These are phyloP conservation scores for Plumapathes pennacea DNA, from an alignment of 92 coral and sea anemone genomes.

Conservation along the genomic window DNA sequence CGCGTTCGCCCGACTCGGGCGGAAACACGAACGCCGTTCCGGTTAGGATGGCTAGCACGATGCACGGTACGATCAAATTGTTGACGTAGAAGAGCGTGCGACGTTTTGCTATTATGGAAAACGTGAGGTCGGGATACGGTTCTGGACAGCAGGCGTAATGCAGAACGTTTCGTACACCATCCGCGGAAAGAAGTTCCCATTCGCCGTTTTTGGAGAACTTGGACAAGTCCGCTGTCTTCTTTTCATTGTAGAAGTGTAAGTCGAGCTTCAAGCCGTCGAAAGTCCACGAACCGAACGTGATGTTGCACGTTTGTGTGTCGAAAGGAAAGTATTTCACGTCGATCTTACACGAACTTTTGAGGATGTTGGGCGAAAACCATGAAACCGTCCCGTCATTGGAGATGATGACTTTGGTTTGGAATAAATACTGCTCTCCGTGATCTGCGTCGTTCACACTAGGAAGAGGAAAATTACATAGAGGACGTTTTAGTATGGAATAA, in stretches of 20 bases:
- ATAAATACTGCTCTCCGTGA: constrained; percentile 81
- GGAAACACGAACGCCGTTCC: constrained; percentile 84
- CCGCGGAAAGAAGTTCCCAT: constrained; percentile 70
- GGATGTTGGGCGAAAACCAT: constrained; percentile 80
- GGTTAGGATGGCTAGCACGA: constrained; percentile 79
- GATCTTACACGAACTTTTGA: constrained; percentile 73
- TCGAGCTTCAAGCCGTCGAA: constrained; percentile 54
- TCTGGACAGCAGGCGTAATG: constrained; percentile 72
- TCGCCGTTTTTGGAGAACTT: constrained; percentile 67
- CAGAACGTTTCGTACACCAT: constrained; percentile 39
- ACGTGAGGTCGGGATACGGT: constrained; percentile 73
- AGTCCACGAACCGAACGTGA: constrained; percentile 87
- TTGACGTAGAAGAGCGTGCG: constrained; percentile 81
- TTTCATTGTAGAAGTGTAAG: constrained; percentile 38
- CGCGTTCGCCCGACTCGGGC: constrained; percentile 97
- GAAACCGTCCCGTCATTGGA: constrained; percentile 50
- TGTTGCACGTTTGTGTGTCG: constrained; percentile 73
- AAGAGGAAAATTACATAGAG: too few relatives aligned
- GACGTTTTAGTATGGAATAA: too few relatives aligned
- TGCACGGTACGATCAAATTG: constrained; percentile 84
- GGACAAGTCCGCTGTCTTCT: constrained; percentile 30
- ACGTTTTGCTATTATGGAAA: constrained; percentile 56
- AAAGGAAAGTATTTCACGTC: constrained; percentile 80
- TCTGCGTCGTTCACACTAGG: constrained; percentile 73
- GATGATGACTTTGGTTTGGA: constrained; percentile 74